Evolutionary conservation across 2,797 vertebrate genomes (phyloP).

Genomic region (Poecilia wingei): DNA sequence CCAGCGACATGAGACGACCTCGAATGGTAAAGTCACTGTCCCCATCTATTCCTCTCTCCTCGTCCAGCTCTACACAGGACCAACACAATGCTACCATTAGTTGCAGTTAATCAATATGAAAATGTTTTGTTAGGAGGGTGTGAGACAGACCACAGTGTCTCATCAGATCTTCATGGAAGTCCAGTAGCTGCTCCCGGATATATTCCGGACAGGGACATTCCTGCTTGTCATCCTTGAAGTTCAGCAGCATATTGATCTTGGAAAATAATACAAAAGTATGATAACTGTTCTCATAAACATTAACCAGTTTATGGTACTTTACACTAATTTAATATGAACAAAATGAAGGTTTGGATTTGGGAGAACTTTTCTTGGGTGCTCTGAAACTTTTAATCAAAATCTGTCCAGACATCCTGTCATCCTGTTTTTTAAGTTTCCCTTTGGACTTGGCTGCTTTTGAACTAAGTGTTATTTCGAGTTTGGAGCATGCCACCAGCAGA

Average conservation of each 20-base stretch:
- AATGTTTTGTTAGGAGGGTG: not conserved
- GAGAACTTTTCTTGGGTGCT: not conserved
- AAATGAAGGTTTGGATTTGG: not conserved
- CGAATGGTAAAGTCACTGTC: slow-evolving; percentile 90
- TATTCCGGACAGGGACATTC: slow-evolving; percentile 93
- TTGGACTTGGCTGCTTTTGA: not conserved
- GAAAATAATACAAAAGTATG: not conserved
- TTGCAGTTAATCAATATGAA: not conserved
- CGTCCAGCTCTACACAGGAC: slow-evolving; percentile 85
- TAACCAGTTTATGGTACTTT: no score
- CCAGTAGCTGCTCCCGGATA: slow-evolving; percentile 90
- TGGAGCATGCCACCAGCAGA: no score
- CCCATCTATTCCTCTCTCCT: slow-evolving; percentile 85
- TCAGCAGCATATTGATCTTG: slow-evolving; percentile 96
- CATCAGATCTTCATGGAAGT: slow-evolving; percentile 97
- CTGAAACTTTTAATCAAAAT: not conserved
- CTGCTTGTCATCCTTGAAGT: slow-evolving; percentile 94
- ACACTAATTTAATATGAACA: not conserved
- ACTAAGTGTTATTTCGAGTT: not conserved
- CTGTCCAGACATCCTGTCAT: not conserved
- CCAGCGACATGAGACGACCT: slow-evolving; percentile 89
- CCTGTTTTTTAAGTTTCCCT: not conserved
- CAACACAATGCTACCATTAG: not conserved
- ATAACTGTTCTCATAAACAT: not conserved
- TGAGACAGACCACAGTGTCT: slow-evolving; percentile 86